Percentiles rank a stretch among this genome's conserved stretches.
Evolutionary conservation across 1,140 invertebrate species (phyloP).

Genomic region (Zaprionus lachaisei): DNA sequence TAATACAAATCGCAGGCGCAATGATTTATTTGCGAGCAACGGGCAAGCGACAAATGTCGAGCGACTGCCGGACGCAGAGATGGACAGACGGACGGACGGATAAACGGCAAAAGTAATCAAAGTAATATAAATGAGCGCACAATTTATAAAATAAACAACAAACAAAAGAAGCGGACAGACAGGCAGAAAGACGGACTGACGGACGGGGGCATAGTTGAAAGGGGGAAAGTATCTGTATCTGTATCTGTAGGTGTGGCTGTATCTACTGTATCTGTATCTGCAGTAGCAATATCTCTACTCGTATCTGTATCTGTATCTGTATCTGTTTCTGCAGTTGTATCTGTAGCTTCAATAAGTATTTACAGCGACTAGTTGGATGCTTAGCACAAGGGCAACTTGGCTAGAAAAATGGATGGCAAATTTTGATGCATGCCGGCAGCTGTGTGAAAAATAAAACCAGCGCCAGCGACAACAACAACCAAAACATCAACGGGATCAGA

Average conservation of each 20-base stretch:
- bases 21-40: constrained; percentile 68
- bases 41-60: constrained; percentile 16
- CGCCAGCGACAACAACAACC: constrained; percentile 16
- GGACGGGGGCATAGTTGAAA: background rate
- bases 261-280: background rate
- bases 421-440: constrained; percentile 77
- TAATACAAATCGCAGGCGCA: constrained; percentile 52
- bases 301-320: constrained; percentile 12
- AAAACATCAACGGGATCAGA: constrained; percentile 4
- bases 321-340: constrained; percentile 16
- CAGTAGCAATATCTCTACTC: constrained; percentile 2
- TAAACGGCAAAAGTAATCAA: constrained; percentile 63
- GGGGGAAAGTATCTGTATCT: background rate
- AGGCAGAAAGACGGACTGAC: background rate
- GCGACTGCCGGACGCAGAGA: constrained; percentile 21
- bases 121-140: constrained; percentile 62
- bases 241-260: constrained; percentile 8
- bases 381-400: constrained; percentile 60
- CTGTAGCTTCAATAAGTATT: constrained; percentile 27
- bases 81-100: constrained; percentile 19
- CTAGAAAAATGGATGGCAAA: constrained; percentile 74
- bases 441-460: constrained; percentile 56
- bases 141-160: constrained; percentile 70
- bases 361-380: constrained; percentile 32
- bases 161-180: constrained; percentile 21